Evolutionary conservation across 2,888 invertebrate species (phyloP).

Genomic region (Leucania comma): DNA sequence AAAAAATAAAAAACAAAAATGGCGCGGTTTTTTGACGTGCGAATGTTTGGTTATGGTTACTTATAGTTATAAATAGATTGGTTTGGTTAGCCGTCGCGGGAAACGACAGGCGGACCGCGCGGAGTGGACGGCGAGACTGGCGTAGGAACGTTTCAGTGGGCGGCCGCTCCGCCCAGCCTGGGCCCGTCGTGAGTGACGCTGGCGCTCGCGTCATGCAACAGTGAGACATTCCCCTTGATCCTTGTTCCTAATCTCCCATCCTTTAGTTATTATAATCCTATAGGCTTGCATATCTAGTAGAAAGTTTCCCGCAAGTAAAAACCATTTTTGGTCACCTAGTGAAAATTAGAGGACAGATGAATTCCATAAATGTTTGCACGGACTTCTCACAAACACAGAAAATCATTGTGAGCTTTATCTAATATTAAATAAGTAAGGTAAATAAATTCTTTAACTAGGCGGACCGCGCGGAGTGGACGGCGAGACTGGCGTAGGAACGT

Average conservation of each 20-base stretch:
- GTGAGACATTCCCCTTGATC: conserved; percentile 68
- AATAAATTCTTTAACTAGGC: no score
- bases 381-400: no score
- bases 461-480: conserved; percentile 91
- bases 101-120: conserved; percentile 90
- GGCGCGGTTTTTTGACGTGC: conserved; percentile 68
- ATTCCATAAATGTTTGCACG: no score
- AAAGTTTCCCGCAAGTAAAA: no score
- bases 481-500: conserved; percentile 82
- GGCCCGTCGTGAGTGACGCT: conserved; percentile 77
- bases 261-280: no score
- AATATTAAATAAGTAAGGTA: no score
- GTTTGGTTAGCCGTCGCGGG: conserved; percentile 73
- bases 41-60: conserved; percentile 62
- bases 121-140: conserved; percentile 90
- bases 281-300: no score
- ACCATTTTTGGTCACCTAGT: no score
- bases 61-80: conserved; percentile 65
- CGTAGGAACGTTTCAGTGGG: conserved; percentile 81
- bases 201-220: conserved; percentile 80
- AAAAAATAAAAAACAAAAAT: conserved; percentile 66
- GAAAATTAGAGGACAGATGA: no score
- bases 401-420: no score
- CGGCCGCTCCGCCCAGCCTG: conserved; percentile 83
- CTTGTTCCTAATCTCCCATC: not conserved